These are phyloP conservation scores for Myodes glareolus DNA, from an alignment of 2,113 vertebrate species.

Conservation along the genomic window DNA sequence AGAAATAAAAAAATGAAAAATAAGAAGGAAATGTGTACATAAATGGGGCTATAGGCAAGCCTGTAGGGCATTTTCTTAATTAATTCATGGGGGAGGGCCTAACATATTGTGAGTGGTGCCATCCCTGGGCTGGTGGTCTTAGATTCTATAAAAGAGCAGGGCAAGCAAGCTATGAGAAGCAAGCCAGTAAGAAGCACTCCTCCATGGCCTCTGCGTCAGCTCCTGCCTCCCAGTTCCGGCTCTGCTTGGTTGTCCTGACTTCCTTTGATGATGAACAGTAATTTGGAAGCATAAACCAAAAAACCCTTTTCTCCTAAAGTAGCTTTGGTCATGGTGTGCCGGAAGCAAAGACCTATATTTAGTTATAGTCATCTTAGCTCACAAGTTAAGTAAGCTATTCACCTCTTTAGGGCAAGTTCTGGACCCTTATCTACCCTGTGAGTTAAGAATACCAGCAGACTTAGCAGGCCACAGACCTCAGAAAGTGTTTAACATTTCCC, in stretches of 20 bases:
- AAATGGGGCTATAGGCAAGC: neutral
- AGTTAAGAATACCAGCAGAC: no score
- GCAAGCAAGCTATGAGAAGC: neutral
- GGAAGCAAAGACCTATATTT: no score
- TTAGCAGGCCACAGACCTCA: no score
- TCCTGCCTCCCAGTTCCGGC: no score
- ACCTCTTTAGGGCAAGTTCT: no score
- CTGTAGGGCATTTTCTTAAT: neutral
- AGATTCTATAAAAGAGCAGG: neutral
- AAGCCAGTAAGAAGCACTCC: neutral
- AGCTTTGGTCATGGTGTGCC: no score
- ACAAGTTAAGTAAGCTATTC: no score
- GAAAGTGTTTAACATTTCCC: no score
- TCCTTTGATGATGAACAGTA: neutral
- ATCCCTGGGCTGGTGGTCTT: neutral
- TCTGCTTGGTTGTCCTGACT: neutral
- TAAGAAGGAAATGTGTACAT: neutral
- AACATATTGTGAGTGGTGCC: neutral
- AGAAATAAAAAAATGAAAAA: neutral
- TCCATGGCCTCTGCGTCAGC: neutral
- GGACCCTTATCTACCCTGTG: no score
- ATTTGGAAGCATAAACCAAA: neutral
- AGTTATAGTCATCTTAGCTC: no score
- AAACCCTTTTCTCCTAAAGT: no score
- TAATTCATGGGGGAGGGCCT: neutral